Evolutionary conservation across 2,113 vertebrate genomes (phyloP), one percentile per base, ranked within the genome.

Genomic region (Stigmatopora nigra): DNA sequence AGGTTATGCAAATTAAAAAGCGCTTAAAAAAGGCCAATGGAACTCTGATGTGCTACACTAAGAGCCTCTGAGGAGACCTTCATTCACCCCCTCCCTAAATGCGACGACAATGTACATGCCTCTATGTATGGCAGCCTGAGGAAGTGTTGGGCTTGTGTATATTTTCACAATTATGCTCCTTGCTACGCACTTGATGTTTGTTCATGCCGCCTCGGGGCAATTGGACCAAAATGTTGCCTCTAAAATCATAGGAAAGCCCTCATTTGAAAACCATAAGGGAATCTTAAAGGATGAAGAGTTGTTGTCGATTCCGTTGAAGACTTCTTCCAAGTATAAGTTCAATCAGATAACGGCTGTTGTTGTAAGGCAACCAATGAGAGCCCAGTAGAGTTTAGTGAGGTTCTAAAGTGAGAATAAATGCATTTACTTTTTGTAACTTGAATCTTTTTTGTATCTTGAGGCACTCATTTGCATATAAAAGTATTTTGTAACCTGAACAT

Each of bases 1-100:
- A 48, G 47, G 53, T 63, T 71, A 79, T 78, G 71, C 65, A 83
- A 83, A 81, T 78, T 49, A 66, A 67, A 61, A 58, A 73, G 70
- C 74, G 66, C 64, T 68, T 49, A 36, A 45, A 71, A 65, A 57
- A 66, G 56, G 61, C 69, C 56, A 65, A 64, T 64, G 25, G 57
- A 70, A 72, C 64, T 58, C 10, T 69, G 64, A 79, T 71, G 53
- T 64, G 65, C 65, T 69, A 51, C 57, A 48, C 52, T 19, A 64
- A 64, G 7, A 19, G 64, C 69, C 67, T 72, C 59, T 69, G 45
- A 55, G 57, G 49, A 69, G 62, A 78, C 55, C 53, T 76, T 67
- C 61, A 61, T 47, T 67, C 52, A 49, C 47, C 14, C 20, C 20
- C 60, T 31, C 69, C 69, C 66, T 60, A 22, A 65, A 61, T 53